Evolutionary conservation across 2,113 vertebrate species (phyloP).

Genomic region (Brachionichthys hirsutus): DNA sequence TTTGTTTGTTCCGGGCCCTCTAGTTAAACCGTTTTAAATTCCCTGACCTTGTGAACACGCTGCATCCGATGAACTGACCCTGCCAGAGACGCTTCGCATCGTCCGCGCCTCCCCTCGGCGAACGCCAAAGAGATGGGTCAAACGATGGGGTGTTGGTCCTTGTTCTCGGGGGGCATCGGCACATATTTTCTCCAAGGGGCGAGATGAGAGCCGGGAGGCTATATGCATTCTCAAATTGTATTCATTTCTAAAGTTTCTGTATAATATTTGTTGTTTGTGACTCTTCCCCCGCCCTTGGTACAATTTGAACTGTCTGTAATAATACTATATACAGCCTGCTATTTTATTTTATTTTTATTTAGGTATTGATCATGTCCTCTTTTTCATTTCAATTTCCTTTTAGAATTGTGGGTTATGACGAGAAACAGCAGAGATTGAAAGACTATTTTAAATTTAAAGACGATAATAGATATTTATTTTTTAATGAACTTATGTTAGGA

Average conservation of each 20-base stretch:
- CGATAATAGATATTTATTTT: slow-evolving; percentile 82
- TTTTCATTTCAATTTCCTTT: slow-evolving; percentile 53
- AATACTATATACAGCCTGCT: slow-evolving; percentile 68
- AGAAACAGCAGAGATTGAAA: slow-evolving; percentile 60
- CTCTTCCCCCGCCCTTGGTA: slow-evolving; percentile 56
- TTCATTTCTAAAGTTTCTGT: slow-evolving; percentile 65
- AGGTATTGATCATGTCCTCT: slow-evolving; percentile 60
- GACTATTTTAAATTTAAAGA: slow-evolving; percentile 72
- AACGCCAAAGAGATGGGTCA: slow-evolving; percentile 76
- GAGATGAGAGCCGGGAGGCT: slow-evolving; percentile 57
- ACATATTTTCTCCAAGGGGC: slow-evolving; percentile 70
- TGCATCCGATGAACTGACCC: slow-evolving; percentile 61
- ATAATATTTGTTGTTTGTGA: slow-evolving; percentile 73
- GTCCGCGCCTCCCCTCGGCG: slow-evolving; percentile 54
- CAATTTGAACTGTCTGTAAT: slow-evolving; percentile 61
- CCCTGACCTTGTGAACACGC: slow-evolving; percentile 33
- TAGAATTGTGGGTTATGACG: slow-evolving; percentile 61
- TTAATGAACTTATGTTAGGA: slow-evolving; percentile 73
- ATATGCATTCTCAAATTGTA: slow-evolving; percentile 63
- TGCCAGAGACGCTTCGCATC: slow-evolving; percentile 52
- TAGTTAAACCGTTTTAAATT: slow-evolving; percentile 32
- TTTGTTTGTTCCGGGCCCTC: slow-evolving; percentile 20
- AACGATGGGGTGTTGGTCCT: slow-evolving; percentile 52
- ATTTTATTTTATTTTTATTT: slow-evolving; percentile 36
- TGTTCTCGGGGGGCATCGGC: slow-evolving; percentile 67